Percentiles rank a stretch among this genome's conserved stretches.
phyloP scores from a whole-genome alignment of 2,113 vertebrate genomes.

The Cynocephalus volans region DNA sequence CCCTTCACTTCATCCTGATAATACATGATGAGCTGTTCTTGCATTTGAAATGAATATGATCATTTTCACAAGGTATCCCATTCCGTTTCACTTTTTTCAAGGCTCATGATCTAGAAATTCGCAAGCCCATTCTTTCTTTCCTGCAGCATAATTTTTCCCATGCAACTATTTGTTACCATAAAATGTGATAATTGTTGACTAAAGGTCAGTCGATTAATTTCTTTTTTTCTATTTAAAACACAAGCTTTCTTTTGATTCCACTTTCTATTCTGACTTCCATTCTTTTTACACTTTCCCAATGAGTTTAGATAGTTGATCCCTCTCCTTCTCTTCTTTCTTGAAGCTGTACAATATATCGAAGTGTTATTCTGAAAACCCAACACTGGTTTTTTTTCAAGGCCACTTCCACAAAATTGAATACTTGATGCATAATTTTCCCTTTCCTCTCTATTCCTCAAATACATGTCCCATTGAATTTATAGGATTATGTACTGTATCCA shows the following conservation, averaged over 20 bases:
- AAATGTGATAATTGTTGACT: no score
- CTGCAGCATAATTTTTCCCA: background rate
- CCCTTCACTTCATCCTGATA: background rate
- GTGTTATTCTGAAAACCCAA: background rate
- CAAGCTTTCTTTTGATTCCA: background rate
- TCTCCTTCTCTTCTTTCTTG: background rate
- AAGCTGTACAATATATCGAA: background rate
- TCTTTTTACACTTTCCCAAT: background rate
- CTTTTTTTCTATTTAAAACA: background rate
- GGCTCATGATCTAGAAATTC: background rate
- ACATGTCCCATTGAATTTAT: background rate
- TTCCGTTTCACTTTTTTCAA: background rate
- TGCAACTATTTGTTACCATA: background rate
- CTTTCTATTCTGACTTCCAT: background rate
- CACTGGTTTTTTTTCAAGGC: background rate
- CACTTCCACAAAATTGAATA: background rate
- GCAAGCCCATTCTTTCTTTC: background rate
- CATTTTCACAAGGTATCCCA: background rate
- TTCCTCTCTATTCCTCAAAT: background rate
- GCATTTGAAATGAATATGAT: background rate
- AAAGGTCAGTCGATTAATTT: background rate
- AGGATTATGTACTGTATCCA: background rate
- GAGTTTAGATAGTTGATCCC: background rate
- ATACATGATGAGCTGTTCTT: background rate
- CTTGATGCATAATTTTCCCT: background rate